Base-by-base conservation (phyloP, 2,797 vertebrate genomes). In the Acanthurus tractus region DNA sequence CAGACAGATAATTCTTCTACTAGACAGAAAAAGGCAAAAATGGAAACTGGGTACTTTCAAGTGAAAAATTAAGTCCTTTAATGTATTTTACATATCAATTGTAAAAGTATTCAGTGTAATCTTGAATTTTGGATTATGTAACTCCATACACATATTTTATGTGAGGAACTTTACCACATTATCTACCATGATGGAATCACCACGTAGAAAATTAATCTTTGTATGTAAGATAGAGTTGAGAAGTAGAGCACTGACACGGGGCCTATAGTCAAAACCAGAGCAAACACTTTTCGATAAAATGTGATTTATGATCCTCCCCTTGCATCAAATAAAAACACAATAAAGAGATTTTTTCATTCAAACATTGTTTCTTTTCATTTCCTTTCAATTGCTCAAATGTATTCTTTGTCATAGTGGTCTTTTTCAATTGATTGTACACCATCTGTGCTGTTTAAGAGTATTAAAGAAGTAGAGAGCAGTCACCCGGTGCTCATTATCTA, bases 1-100 rank as follows among this genome's bases (percentile, higher is more conserved):
- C 92, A 0, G 67, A 88, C 14, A 97, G 81, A 96, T 50, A 18
- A 18, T 7, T 40, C n/a, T 14, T 62, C 58, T 4, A 14, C 9
- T 3, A 48, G 7, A 45, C 25, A 8, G 2, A 5, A 36, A 4
- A 18, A 22, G 9, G 8, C 15, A 17, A 38, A 34, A 45, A 40
- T 50, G 40, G 54, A 4, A 10, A 15, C 20, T 42, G n/a, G 17
- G 6, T 9, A 13, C 3, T 49, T 40, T 34, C 2, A 36, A 36
- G 58, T n/a, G n/a, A n/a, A 20, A 45, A 22, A 38, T 25, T 0
- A 68, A 13, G 6, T 38, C 0, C 7, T 44, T 15, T n/a, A 8
- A 52, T 56, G 8, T 17, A 46, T 22, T 58, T 7, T 17, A 11
- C 11, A 49, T 17, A 36, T 49, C 0, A 13, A 8, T 29, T 46